Conservation (phyloP, 2,797 vertebrate species). For the Scolopax rusticola region DNA sequence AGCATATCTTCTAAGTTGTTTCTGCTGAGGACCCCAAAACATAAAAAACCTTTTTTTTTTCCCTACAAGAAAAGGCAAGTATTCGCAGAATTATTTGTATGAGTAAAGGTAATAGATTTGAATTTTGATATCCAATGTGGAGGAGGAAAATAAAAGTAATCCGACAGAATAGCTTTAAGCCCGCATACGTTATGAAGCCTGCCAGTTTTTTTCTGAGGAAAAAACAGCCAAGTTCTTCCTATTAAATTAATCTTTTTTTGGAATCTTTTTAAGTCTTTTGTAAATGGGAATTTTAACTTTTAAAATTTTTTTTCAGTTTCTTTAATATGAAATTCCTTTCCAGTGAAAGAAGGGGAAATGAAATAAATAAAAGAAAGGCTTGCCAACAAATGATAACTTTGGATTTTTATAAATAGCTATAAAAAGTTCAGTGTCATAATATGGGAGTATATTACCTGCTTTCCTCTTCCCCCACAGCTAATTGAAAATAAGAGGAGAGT, state of each 20-base stretch:
- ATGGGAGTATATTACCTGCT: not conserved
- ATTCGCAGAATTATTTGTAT: not conserved
- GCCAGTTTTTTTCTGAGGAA: not conserved
- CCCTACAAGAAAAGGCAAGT: not conserved
- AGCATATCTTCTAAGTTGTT: not conserved
- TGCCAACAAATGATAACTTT: conserved; percentile 11
- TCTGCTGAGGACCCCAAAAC: not conserved
- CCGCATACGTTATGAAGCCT: not conserved
- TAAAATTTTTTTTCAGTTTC: not conserved
- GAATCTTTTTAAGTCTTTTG: not conserved
- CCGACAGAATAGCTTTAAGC: not conserved
- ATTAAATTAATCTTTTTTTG: not conserved
- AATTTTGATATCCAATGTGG: not conserved
- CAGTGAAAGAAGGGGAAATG: conserved; percentile 12
- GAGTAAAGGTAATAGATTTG: not conserved
- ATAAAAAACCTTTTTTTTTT: not conserved
- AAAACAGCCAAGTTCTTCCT: not conserved
- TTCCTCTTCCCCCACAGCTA: not conserved
- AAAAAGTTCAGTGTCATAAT: not conserved
- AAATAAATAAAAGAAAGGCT: conserved; percentile 22
- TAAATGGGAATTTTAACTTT: not conserved
- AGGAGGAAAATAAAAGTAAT: not conserved
- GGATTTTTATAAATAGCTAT: not conserved
- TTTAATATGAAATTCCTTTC: not conserved
- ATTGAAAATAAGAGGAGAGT: not conserved